Percentiles rank a stretch among this genome's conserved stretches.
Evolutionary conservation across 2,888 invertebrate species (phyloP).

Genomic region (Venustoraphidia nigricollis): DNA sequence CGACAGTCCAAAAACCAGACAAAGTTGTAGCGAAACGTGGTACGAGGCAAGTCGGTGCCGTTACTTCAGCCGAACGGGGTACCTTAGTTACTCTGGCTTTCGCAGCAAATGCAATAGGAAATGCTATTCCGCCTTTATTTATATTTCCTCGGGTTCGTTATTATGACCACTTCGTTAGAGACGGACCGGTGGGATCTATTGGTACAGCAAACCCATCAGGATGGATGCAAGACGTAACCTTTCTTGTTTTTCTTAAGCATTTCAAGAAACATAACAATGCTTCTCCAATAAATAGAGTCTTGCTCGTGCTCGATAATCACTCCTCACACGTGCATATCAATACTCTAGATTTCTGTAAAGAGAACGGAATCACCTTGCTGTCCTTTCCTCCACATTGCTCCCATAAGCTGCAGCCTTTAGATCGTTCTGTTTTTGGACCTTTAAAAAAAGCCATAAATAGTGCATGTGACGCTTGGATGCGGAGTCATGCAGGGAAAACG

Average conservation of each 20-base stretch:
- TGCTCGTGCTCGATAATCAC: constrained; percentile 10
- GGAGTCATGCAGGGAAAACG: constrained; percentile 13
- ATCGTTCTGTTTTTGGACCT: constrained; percentile 19
- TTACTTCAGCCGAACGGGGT: constrained; percentile 21
- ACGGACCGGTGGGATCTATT: constrained; percentile 16
- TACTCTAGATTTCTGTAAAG: constrained; percentile 17
- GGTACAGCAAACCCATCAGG: constrained; percentile 13
- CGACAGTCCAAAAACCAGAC: constrained; percentile 20
- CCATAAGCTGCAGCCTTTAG: constrained; percentile 21
- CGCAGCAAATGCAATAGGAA: constrained; percentile 12
- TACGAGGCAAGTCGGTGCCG: constrained; percentile 20
- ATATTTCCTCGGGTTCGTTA: constrained; percentile 16
- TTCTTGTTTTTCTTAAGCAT: constrained; percentile 8
- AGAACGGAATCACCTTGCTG: constrained; percentile 18
- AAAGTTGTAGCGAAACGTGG: constrained; percentile 21
- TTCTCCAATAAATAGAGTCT: constrained; percentile 1
- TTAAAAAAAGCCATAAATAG: constrained; percentile 18
- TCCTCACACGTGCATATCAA: constrained; percentile 8
- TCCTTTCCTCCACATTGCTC: constrained; percentile 21
- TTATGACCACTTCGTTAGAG: constrained; percentile 14
- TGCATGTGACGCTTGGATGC: constrained; percentile 19
- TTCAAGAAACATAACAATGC: neutral
- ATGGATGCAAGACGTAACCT: constrained; percentile 12
- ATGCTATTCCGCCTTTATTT: constrained; percentile 13
- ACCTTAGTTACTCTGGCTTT: constrained; percentile 14